Evolutionary conservation across 2,888 invertebrate species (phyloP).

Genomic region (Hirtodrosophila histrioides): DNA sequence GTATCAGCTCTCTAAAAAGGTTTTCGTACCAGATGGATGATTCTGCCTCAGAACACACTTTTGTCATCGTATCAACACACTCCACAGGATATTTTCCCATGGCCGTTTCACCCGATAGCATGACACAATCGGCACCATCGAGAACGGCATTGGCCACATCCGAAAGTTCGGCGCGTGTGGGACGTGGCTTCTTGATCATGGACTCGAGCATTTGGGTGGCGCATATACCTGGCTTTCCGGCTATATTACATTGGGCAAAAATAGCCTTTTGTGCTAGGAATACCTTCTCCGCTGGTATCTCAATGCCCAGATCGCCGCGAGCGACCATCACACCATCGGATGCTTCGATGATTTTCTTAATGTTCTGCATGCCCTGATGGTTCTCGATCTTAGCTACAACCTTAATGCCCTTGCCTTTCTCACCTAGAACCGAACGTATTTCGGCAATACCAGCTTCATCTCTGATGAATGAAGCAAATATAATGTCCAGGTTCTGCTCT

Average conservation of each 20-base stretch:
- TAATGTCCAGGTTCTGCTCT: constrained; percentile 92
- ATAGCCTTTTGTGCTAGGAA: constrained; percentile 98
- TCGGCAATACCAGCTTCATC: constrained; percentile 93
- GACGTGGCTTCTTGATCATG: constrained; percentile 97
- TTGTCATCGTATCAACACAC: constrained; percentile 94
- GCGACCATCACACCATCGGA: constrained; percentile 99
- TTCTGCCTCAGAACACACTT: constrained; percentile 97
- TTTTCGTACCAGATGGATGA: constrained; percentile 96
- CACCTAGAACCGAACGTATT: constrained; percentile 93
- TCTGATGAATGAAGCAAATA: constrained; percentile 98
- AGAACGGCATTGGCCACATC: constrained; percentile 99
- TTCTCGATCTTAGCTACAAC: constrained; percentile 99
- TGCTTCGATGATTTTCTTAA: constrained; percentile 95
- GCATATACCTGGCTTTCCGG: constrained; percentile 98
- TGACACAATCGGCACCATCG: constrained; percentile 98
- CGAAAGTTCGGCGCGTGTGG: constrained; percentile 97
- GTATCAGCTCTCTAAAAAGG: constrained; percentile 91
- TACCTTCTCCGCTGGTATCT: constrained; percentile 98
- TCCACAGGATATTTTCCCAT: constrained; percentile 97
- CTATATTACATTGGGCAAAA: constrained; percentile 96
- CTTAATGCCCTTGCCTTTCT: constrained; percentile 94
- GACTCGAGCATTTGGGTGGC: constrained; percentile 99
- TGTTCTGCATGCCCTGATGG: constrained; percentile 96
- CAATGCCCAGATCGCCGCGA: constrained; percentile 98
- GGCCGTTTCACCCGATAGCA: constrained; percentile 99